Evolutionary conservation across 2,888 invertebrate species (phyloP), one percentile per base, ranked within the genome.

Genomic region (Brachyptera risi): DNA sequence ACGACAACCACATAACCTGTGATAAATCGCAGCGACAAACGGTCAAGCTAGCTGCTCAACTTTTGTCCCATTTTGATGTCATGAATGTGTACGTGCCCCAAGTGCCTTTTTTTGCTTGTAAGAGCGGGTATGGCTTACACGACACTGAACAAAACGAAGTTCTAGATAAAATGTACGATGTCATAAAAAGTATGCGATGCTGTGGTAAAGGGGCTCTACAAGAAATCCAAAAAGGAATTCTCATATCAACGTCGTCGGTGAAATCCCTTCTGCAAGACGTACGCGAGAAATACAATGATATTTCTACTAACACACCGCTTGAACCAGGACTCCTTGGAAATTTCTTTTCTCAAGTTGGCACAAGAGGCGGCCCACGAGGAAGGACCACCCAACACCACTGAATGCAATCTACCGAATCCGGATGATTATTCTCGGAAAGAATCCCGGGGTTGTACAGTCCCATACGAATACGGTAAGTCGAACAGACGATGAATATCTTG

Each of bases 31-130:
- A 67, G 61, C 58, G 69, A 54, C 70, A 69, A 62, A 68, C 68
- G 61, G 65, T 70, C 1, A 35, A 19, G 13, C 51, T 69, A 42
- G 69, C 71, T 3, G 63, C 66, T 11, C 66, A 71, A 59, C 62
- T 70, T 1, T 50, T 69, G 13, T 69, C 68, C 0, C 67, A 69
- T 47, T 70, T 69, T 62, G 68, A 69, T 59, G 27, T 70, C 1
- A 61, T 68, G 57, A 68, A 71, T 59, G 63, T 63, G 1, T 68
- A 65, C 38, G 15, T 61, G 24, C 56, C 51, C 31, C 44, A 31
- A 23, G 56, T 50, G 13, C 38, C 1, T 40, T 27, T 40, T 23
- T 37, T 60, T 37, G 47, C 58, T 24, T 49, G 60, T 13, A 68
- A 68, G 65, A 61, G 23, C 51, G 65, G 66, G 15, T 68, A 67